phyloP scores from a whole-genome alignment of 2,113 vertebrate species.

The Pionites leucogaster region DNA sequence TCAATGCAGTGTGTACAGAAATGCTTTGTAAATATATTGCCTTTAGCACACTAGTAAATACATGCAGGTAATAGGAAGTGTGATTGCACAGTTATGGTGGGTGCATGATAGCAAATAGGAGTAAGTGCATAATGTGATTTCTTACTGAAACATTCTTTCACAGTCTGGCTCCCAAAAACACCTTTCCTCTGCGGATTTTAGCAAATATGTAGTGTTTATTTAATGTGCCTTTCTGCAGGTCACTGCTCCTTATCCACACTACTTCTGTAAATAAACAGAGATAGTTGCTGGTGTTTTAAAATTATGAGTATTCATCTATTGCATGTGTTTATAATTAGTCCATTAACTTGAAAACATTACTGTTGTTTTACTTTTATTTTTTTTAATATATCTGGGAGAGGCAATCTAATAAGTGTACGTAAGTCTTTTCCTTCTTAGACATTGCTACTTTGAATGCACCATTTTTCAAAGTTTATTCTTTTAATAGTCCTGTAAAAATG shows the following conservation, averaged over 20 bases:
- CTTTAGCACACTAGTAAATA: background rate
- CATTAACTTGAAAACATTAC: background rate
- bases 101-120: background rate
- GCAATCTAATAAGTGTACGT: accelerated
- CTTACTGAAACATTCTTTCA: background rate
- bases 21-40: background rate
- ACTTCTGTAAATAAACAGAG: slow-evolving; percentile 2
- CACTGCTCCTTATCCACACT: background rate
- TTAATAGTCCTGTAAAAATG: background rate
- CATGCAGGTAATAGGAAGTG: background rate
- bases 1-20: background rate
- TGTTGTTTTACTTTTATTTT: background rate
- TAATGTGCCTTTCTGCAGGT: background rate
- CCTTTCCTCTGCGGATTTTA: background rate
- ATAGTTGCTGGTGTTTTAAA: slow-evolving; percentile 1
- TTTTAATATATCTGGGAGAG: background rate
- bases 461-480: background rate
- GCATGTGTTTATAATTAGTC: background rate
- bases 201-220: background rate
- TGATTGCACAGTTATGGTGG: background rate
- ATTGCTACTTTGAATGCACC: background rate
- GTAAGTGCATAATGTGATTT: background rate
- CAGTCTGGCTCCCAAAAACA: background rate
- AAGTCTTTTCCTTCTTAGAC: background rate
- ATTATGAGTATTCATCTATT: background rate